Conservation (phyloP, 2,113 vertebrate species). For the Anhinga anhinga region DNA sequence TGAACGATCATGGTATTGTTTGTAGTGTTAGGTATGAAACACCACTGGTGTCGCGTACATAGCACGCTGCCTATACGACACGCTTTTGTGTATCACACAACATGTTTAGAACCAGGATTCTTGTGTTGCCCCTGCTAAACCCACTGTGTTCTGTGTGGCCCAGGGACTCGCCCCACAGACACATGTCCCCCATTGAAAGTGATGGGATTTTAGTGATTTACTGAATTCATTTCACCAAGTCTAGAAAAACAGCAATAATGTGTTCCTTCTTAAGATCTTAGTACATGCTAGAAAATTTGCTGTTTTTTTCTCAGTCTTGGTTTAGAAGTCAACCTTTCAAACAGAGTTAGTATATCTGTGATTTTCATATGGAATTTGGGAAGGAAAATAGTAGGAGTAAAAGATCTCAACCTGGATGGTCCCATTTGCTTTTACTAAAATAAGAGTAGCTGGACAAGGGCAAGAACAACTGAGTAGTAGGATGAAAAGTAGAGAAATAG, state of each 20-base stretch:
- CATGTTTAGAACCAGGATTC: background rate
- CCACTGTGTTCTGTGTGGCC: background rate
- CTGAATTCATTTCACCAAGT: background rate
- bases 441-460: background rate
- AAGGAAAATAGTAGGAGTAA: background rate
- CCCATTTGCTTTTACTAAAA: background rate
- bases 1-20: background rate
- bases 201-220: background rate
- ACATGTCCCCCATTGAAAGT: fast-evolving
- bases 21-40: background rate
- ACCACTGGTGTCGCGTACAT: fast-evolving
- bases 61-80: fast-evolving
- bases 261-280: background rate
- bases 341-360: background rate
- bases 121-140: background rate
- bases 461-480: background rate
- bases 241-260: fast-evolving
- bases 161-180: background rate
- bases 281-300: background rate
- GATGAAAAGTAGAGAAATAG: background rate
- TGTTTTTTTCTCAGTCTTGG: background rate
- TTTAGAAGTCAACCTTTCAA: background rate
- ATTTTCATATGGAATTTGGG: background rate
- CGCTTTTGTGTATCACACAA: fast-evolving
- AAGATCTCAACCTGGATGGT: background rate